phyloP scores from a whole-genome alignment of 2,797 vertebrate species.

The Bradypodion pumilum region DNA sequence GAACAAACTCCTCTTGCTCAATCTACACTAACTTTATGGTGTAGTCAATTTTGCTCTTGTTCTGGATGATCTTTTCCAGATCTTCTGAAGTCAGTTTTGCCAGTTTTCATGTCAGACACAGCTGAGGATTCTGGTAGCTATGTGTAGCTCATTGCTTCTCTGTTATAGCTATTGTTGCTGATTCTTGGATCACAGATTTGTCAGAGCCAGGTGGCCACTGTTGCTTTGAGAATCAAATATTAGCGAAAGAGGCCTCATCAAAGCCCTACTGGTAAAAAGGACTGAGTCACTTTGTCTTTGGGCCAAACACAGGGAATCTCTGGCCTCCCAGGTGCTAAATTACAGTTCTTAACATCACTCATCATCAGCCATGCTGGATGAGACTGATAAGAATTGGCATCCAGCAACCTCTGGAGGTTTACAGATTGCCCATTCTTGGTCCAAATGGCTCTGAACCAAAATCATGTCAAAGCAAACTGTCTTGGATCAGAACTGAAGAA shows the following conservation, averaged over 20 bases:
- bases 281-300: background rate
- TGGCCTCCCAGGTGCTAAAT: background rate
- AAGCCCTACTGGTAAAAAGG: background rate
- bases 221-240: background rate
- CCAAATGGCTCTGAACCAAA: background rate
- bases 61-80: background rate
- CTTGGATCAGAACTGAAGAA: background rate
- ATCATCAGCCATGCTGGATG: background rate
- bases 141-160: too few relatives aligned
- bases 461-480: background rate
- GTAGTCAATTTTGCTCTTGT: background rate
- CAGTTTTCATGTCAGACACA: too few relatives aligned
- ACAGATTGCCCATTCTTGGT: background rate
- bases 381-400: background rate
- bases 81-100: background rate
- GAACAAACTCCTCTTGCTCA: background rate
- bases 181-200: background rate
- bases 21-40: background rate
- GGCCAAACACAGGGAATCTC: background rate
- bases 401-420: background rate
- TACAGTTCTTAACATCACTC: background rate
- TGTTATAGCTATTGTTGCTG: background rate
- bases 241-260: background rate
- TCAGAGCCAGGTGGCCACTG: background rate
- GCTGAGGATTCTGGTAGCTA: background rate